Evolutionary conservation across 2,113 vertebrate species (phyloP), one percentile per base, ranked within the genome.

Genomic region (Psittacula cyanocephala): DNA sequence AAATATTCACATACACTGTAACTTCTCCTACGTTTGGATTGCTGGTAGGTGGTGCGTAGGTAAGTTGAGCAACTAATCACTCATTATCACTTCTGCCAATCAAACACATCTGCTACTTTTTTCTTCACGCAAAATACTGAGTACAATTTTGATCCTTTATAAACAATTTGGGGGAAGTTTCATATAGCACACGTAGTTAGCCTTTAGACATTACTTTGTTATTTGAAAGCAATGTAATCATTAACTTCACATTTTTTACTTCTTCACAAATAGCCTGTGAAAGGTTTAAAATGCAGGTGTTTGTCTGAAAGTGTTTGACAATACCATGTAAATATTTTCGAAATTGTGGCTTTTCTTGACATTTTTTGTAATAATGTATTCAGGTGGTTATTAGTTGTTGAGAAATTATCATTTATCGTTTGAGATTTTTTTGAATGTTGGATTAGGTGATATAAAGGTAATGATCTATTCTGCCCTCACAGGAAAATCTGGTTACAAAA

Each of bases 401-500:
- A 78, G 31, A 89, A 89, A 53, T 28, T 23, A 65, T 62, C 1
- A 39, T 69, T 80, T 81, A 71, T 78, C 53, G 4, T 81, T 72
- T 89, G 29, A 55, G 31, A 29, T 1, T 33, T 65, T 62, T 92
- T 57, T 43, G 23, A 70, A 63, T 62, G 18, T 81, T 67, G 82
- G 25, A 55, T 64, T 75, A 82, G 74, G 18, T 77, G 11, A 57
- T 47, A 29, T 7, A 83, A 52, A 81, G 24, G 1, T 75, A 86
- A 68, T 35, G 23, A 52, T 84, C 33, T 81, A 16, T 47, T 94
- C 76, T 78, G 47, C 44, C 39, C 33, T 89, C 35, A 6, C 27
- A 52, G 64, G 41, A 84, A 53, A 77, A 94, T 46, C 35, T 91
- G 25, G 62, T 63, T 89, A 62, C 43, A 82, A 83, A 94, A 91